Evolutionary conservation across 2,888 invertebrate species (phyloP), one percentile per base, ranked within the genome.

Genomic region (Diplazon laetatorius): DNA sequence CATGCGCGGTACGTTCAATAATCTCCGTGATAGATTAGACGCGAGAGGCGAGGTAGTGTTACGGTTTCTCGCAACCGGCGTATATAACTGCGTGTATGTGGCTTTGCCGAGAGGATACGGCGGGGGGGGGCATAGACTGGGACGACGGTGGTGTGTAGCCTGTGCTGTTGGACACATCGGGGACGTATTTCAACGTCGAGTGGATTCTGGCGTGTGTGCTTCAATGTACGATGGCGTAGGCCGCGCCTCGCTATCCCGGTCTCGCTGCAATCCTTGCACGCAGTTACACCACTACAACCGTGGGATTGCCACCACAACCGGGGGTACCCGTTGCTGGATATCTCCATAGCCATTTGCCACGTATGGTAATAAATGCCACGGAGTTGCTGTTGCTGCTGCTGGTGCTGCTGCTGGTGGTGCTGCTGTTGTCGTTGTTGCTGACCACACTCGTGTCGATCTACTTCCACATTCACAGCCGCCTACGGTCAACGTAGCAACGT

Each of bases 181-280:
- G 78, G 68, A 79, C 78, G 78, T 79, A 79, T 79, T 79, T 79
- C 78, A 79, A 79, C 78, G 78, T 79, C 75, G 75, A 76, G 75
- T 79, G 78, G 75, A 79, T 79, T 79, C 72, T 79, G 72, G 72
- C 75, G 68, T 59, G 75, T 69, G 71, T 68, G 66, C 75, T 46
- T 55, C 78, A 50, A 70, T 39, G 52, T n/a, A n/a, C 52, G 12
- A 20, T 52, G 44, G 18, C 55, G 68, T 78, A 68, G 25, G 68
- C 65, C 68, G 69, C 70, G 74, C 70, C 74, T 62, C 62, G 55
- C n/a, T 73, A 60, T 59, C 63, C 69, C 22, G 22, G 57, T 60
- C 6, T 10, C 35, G 69, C 39, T 75, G 71, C 48, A 35, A 66
- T 78, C 73, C 78, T 78, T 69, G 69, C 73, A 68, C 46, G 69